Evolutionary conservation across 92 coral and sea anemone genomes (phyloP), one percentile per base, ranked within the genome.

Genomic region (Actinernus sp.): DNA sequence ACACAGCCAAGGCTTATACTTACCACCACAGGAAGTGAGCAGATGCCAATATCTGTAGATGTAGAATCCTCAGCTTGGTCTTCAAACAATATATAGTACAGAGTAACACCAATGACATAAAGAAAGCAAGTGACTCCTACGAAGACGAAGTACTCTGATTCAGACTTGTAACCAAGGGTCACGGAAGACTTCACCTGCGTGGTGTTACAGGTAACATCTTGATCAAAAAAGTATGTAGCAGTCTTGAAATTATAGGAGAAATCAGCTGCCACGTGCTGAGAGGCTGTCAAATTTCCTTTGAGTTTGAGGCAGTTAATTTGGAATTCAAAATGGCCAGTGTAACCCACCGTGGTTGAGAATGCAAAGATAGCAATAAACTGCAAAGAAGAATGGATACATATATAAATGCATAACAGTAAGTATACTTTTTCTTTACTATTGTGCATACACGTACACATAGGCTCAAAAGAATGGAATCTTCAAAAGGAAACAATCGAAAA

Each of bases 361-460:
- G 98, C 98, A 87, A 94, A 94, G 69, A 94, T 91, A 33, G 95
- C 88, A 71, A 95, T 91, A 49, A 81, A 61, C 99, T 95, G 81
- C 18, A 55, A 20, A 30, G 52, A 50, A 65, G 10, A 28, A 27
- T 29, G 23, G 28, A 29, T 26, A 14, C 26, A 4, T 19, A 1
- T 50, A 12, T 50, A 11, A 19, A 4, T 20, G 18, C 10, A 36
- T 31, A 18, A 3, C 24, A 9, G 31, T 10, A 7, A n/a, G n/a
- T n/a, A n/a, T n/a, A n/a, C n/a, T n/a, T n/a, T n/a, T n/a, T n/a
- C n/a, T n/a, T n/a, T n/a, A n/a, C n/a, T n/a, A n/a, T n/a, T n/a
- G n/a, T n/a, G n/a, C n/a, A n/a, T n/a, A n/a, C n/a, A n/a, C n/a
- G n/a, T n/a, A n/a, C n/a, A n/a, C n/a, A n/a, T n/a, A n/a, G n/a